Conservation (phyloP, 2,797 vertebrate genomes). For the Tragopan temminckii region DNA sequence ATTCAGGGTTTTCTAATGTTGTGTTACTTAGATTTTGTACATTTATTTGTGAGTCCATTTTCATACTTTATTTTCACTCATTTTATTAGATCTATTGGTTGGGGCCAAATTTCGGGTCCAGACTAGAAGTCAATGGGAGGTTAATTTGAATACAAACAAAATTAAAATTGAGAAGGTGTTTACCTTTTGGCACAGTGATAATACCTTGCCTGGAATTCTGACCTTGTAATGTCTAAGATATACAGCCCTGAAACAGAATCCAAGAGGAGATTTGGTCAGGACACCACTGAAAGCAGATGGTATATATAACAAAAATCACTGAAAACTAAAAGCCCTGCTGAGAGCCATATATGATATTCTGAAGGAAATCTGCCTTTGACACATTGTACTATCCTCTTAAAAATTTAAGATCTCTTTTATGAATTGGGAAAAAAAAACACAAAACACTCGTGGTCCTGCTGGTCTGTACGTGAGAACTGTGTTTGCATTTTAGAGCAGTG, state of each 20-base stretch:
- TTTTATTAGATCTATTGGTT: constrained; percentile 5
- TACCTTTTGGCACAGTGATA: constrained; percentile 50
- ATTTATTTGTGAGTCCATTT: background rate
- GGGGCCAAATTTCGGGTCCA: background rate
- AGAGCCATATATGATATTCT: constrained; percentile 4
- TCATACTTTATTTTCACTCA: background rate
- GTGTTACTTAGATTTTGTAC: background rate
- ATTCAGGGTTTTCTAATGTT: background rate
- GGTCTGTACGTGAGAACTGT: background rate
- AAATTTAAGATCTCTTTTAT: constrained; percentile 34
- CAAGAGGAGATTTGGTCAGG: constrained; percentile 50
- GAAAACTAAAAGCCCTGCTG: constrained; percentile 56
- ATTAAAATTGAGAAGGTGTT: constrained; percentile 46
- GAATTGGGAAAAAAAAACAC: background rate
- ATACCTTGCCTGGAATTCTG: constrained; percentile 55
- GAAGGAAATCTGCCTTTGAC: constrained; percentile 54
- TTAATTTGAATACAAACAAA: constrained; percentile 44
- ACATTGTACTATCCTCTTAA: background rate
- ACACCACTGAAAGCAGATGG: constrained; percentile 61
- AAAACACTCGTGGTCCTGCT: background rate
- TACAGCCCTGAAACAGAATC: constrained; percentile 51
- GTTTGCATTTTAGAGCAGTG: background rate
- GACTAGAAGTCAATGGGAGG: constrained; percentile 39
- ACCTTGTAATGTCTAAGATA: constrained; percentile 62
- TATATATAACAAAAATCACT: constrained; percentile 32